Base-by-base conservation (phyloP, 2,888 invertebrate species). In the Drosophila parthenogenetica region DNA sequence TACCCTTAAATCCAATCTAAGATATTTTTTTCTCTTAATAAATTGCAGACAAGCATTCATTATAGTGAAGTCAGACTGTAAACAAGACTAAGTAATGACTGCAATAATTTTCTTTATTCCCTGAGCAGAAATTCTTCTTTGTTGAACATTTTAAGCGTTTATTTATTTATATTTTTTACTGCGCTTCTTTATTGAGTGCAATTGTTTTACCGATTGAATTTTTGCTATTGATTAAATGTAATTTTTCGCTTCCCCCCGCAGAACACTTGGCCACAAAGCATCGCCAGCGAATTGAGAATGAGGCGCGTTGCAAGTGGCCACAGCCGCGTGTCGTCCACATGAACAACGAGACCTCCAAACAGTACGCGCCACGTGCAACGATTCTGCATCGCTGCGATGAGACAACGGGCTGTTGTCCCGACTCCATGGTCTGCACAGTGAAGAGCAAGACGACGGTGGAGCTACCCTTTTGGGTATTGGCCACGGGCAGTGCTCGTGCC, bases 341-440 rank as follows among this genome's bases (percentile, higher is more conserved):
- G 39, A 77, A 77, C 32, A 81, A 79, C 54, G 89, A 91, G 25
- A 89, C 92, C 4, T 95, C 95, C 45, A 96, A 95, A 71, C 93
- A 94, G 8, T 98, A 96, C 93, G 93, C 95, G 83, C 98, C 98
- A 0, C 95, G 95, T 49, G 97, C 97, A 90, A 97, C 97, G 2
- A 94, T 96, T 57, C 93, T 98, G 61, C 96, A 98, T 92, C 95
- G 97, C 66, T 98, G 98, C 92, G 95, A 96, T 5, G 96, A 96
- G 74, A 96, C 96, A 91, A 95, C 96, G 14, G 98, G 97, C 53
- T 98, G 98, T 92, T 98, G 98, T 91, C 17, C 35, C 5, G 35
- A 29, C 74, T 93, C 94, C 71, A 95, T 94, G 69, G 95, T 95
- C 45, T 98, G 97, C 92, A 95, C 95, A 5, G 95, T 96, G 0